A percentile compares a stretch with the other conserved stretches of the same genome.
phyloP scores from a whole-genome alignment of 2,888 invertebrate genomes.

The Sarcophaga carnaria region DNA sequence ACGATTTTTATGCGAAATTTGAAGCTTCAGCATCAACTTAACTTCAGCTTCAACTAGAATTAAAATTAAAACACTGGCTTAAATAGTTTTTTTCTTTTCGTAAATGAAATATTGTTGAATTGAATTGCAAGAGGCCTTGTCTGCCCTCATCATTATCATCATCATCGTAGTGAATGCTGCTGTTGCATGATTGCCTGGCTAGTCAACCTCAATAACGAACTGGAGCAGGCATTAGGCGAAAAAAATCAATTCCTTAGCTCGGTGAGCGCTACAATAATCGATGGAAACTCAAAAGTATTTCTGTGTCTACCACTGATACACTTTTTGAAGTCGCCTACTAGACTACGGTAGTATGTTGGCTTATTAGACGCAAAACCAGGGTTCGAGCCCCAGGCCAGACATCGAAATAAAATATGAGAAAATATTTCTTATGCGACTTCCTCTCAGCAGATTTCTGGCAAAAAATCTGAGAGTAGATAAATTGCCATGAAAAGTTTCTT shows the following conservation, averaged over 20 bases:
- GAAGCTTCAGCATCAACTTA: constrained; percentile 14
- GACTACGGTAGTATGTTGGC: too few relatives aligned
- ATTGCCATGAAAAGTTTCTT: too few relatives aligned
- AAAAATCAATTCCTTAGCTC: constrained; percentile 6
- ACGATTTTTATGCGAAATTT: constrained; percentile 48
- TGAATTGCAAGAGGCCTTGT: constrained; percentile 54
- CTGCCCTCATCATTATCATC: constrained; percentile 49
- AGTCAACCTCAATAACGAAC: constrained; percentile 25
- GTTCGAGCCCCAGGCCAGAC: too few relatives aligned
- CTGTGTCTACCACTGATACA: neutral
- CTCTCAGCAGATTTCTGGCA: too few relatives aligned
- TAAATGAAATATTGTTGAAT: constrained; percentile 16
- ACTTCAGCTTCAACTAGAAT: neutral
- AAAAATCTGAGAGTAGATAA: too few relatives aligned
- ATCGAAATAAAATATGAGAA: too few relatives aligned
- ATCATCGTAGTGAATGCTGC: neutral
- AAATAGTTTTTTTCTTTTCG: constrained; percentile 17
- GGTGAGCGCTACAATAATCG: neutral
- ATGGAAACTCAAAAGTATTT: neutral
- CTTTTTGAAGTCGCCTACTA: too few relatives aligned
- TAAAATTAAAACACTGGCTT: constrained; percentile 62
- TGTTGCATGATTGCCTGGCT: constrained; percentile 30
- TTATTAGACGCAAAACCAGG: too few relatives aligned
- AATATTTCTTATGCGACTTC: too few relatives aligned
- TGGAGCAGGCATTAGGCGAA: neutral